Evolutionary conservation across 2,797 vertebrate genomes (phyloP).

Genomic region (Diplodus puntazzo): DNA sequence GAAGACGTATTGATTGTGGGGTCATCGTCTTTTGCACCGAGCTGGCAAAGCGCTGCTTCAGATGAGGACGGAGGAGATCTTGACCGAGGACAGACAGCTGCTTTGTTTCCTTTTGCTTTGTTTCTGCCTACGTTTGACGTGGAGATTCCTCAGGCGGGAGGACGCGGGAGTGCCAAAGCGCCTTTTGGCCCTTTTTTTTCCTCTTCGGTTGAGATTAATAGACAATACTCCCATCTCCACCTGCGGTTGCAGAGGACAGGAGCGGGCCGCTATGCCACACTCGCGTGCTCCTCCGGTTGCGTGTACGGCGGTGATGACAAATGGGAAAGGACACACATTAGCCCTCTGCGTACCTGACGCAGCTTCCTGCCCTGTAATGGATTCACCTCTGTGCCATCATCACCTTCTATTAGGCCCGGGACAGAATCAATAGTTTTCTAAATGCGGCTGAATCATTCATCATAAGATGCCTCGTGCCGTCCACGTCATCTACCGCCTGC

Average conservation of each 20-base stretch:
- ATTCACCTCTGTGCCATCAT: constrained; percentile 85
- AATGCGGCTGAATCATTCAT: constrained; percentile 83
- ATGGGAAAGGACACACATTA: constrained; percentile 85
- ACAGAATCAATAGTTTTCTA: constrained; percentile 86
- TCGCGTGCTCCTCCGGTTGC: constrained; percentile 57
- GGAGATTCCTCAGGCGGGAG: constrained; percentile 53
- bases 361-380: constrained; percentile 81
- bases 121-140: constrained; percentile 39
- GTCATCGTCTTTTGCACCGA: constrained; percentile 36
- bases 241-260: constrained; percentile 54
- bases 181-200: constrained; percentile 34
- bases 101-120: constrained; percentile 53
- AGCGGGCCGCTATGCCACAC: constrained; percentile 44
- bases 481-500: constrained; percentile 62
- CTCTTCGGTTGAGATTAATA: constrained; percentile 70
- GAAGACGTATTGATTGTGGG: constrained; percentile 57
- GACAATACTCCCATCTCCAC: constrained; percentile 48
- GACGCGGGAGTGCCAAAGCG: constrained; percentile 15
- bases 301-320: constrained; percentile 75
- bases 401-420: constrained; percentile 81
- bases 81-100: constrained; percentile 44
- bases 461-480: constrained; percentile 69
- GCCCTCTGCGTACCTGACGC: constrained; percentile 71
- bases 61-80: constrained; percentile 52
- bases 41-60: constrained; percentile 36